Evolutionary conservation across 2,888 invertebrate species (phyloP).

Genomic region (Pristionchus fissidentatus): DNA sequence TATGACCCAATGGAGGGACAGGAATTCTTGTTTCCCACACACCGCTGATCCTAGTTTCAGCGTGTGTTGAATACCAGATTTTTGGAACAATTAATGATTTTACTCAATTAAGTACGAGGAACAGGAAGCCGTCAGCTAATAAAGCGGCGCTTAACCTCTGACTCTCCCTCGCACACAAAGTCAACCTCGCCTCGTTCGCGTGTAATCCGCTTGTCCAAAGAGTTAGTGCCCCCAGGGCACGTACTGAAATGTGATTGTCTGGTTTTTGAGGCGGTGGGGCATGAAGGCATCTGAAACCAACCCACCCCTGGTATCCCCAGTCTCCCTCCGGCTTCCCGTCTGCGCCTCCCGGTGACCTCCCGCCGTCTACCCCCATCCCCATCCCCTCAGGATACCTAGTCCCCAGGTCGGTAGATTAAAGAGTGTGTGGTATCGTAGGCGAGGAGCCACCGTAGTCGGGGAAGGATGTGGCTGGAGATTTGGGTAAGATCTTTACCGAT

Average conservation of each 20-base stretch:
- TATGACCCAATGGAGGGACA: too few species aligned
- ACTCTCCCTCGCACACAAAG: background rate
- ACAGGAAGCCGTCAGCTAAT: background rate
- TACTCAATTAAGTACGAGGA: too few species aligned
- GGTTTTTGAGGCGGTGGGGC: background rate
- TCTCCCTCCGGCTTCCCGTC: background rate
- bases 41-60: too few species aligned
- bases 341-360: background rate
- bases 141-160: too few species aligned
- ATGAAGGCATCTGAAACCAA: background rate
- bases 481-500: too few species aligned
- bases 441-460: background rate
- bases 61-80: too few species aligned
- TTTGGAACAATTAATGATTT: too few species aligned
- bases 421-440: background rate
- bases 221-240: background rate
- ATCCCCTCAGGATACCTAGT: background rate
- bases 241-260: slow-evolving; percentile 22
- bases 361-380: background rate
- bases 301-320: background rate
- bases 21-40: too few species aligned
- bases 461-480: background rate
- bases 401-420: slow-evolving; percentile 2
- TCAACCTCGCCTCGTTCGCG: background rate
- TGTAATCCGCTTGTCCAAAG: slow-evolving; percentile 27